Base-by-base conservation (phyloP, 1,140 invertebrate genomes). In the Chironomus striatipennis region DNA sequence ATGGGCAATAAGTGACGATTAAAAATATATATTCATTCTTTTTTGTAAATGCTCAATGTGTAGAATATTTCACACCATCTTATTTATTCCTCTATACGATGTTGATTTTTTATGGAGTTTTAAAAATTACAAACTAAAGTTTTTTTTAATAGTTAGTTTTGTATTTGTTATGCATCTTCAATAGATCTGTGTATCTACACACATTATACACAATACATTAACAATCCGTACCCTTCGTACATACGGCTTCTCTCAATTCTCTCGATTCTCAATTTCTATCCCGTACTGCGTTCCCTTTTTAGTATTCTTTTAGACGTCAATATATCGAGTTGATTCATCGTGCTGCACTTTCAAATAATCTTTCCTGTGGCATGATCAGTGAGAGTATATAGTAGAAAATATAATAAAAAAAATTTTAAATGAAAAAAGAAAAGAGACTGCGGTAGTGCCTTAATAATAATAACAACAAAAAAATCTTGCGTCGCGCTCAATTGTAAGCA, bases 221-320 rank as follows among this genome's bases (percentile, higher is more conserved):
- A 34, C 24, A 34, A 34, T 34, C 24, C 24, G 24, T 34, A 34
- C 24, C 24, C 24, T 34, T 34, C 24, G 5, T n/a, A n/a, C n/a
- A n/a, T n/a, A n/a, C n/a, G n/a, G n/a, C 0, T n/a, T 9, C 15
- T 47, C 43, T 47, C n/a, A 57, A n/a, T 57, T 15, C 47, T 47
- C 15, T 47, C 47, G 12, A 57, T 57, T 57, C 12, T 57, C 24
- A 34, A 34, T 34, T 57, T 1, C 4, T 4, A 1, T 15, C n/a
- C n/a, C 47, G n/a, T 57, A 15, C 12, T 15, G 5, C 12, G 12
- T 57, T 5, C 47, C 12, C n/a, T 47, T 9, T 47, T 57, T 57
- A 57, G 47, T 57, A 57, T 57, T 57, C 47, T 57, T n/a, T n/a
- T 12, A 57, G 47, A 57, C 47, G 47, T 57, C 47, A 57, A 57